Percentiles rank a stretch among this genome's conserved stretches.
phyloP scores from a whole-genome alignment of 2,797 vertebrate genomes.

The Cryptoblepharus egeriae region DNA sequence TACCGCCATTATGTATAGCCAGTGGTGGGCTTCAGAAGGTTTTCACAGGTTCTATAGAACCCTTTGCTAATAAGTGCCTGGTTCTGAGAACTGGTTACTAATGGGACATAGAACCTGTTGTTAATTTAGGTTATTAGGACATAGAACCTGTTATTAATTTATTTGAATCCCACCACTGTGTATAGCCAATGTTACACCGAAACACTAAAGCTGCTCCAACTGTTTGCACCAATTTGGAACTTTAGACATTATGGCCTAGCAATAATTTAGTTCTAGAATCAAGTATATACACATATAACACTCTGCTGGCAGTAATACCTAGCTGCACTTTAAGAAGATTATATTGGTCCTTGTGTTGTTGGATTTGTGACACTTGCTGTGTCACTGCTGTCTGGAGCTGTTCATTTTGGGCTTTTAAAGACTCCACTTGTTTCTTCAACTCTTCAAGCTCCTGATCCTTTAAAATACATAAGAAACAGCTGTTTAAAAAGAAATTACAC shows the following conservation, averaged over 20 bases:
- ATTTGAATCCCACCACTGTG: too few species aligned
- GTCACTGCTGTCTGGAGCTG: constrained; percentile 87
- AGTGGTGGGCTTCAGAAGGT: too few species aligned
- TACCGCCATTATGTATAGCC: too few species aligned
- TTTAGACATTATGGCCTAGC: background rate
- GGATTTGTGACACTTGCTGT: constrained; percentile 93
- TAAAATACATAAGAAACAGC: constrained; percentile 28
- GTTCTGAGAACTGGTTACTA: too few species aligned
- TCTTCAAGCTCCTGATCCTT: constrained; percentile 95
- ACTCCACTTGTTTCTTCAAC: constrained; percentile 85
- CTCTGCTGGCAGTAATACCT: constrained; percentile 74
- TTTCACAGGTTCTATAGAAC: too few species aligned
- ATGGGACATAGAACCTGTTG: too few species aligned
- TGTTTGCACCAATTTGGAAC: too few species aligned
- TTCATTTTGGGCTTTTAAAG: constrained; percentile 85
- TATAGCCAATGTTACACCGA: background rate
- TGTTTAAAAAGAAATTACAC: background rate
- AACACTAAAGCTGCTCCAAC: background rate
- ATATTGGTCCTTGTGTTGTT: constrained; percentile 98
- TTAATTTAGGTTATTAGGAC: too few species aligned
- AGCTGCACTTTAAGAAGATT: constrained; percentile 97
- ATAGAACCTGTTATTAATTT: too few species aligned
- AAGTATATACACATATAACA: rapidly evolving
- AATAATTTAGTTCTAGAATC: background rate
- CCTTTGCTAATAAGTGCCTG: too few species aligned